A percentile compares a stretch with the other conserved stretches of the same genome.
phyloP scores from a whole-genome alignment of 1,140 invertebrate species.

The Pomacea maculata region DNA sequence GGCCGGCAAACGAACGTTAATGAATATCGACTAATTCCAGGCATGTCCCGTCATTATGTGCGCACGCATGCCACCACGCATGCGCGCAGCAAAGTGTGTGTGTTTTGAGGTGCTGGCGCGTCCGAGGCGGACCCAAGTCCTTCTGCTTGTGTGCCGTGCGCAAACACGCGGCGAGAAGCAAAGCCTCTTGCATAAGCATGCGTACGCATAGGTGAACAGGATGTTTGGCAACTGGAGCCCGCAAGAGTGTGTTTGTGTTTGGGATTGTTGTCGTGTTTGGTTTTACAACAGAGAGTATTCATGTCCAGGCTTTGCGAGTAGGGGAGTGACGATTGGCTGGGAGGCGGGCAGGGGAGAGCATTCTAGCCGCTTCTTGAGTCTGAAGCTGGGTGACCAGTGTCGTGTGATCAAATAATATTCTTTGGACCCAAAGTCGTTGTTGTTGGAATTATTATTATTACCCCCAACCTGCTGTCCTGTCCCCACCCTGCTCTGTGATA shows the following conservation, averaged over 20 bases:
- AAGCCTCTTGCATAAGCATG: neutral
- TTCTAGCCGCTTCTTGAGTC: too few relatives aligned
- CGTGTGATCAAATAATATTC: too few relatives aligned
- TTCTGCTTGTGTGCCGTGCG: neutral
- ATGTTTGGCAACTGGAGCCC: neutral
- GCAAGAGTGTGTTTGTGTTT: neutral
- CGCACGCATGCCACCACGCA: neutral
- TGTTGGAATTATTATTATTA: too few relatives aligned
- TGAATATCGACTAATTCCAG: neutral
- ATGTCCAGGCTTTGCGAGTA: too few relatives aligned
- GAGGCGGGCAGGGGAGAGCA: too few relatives aligned
- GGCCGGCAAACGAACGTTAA: conserved; percentile 1
- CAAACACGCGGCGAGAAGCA: neutral
- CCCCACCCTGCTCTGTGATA: too few relatives aligned
- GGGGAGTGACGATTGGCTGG: too few relatives aligned
- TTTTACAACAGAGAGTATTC: too few relatives aligned
- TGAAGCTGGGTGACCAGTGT: too few relatives aligned
- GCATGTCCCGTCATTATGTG: neutral
- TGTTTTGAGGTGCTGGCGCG: too few relatives aligned
- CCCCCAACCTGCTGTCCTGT: accelerated
- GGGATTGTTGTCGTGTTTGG: neutral
- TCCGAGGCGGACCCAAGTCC: neutral
- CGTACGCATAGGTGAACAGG: neutral
- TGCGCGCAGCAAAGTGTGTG: neutral
- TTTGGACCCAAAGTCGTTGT: too few relatives aligned